Percentiles rank a stretch among this genome's conserved stretches.
phyloP scores from a whole-genome alignment of 2,888 invertebrate species.

The Stenotaenia linearis region DNA sequence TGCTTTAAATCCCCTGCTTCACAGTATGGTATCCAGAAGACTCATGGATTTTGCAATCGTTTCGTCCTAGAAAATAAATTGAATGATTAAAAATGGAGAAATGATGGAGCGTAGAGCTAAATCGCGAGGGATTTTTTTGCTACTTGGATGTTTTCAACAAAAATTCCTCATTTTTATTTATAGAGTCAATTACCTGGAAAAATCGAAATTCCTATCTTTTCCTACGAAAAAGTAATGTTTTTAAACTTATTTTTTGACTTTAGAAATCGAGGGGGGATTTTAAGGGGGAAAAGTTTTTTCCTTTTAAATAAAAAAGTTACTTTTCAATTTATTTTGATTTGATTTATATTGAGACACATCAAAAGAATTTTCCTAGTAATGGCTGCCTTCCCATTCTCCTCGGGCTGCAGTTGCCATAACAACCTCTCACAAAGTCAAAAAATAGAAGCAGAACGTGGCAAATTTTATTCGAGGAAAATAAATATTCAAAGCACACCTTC shows the following conservation, averaged over 20 bases:
- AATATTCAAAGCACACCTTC: slow-evolving; percentile 54
- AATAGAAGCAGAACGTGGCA: background rate
- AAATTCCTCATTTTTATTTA: background rate
- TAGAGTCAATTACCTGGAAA: background rate
- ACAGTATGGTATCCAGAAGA: slow-evolving; percentile 34
- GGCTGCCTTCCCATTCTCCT: no score
- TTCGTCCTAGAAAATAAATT: slow-evolving; percentile 34
- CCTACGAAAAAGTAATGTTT: background rate
- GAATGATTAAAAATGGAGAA: background rate
- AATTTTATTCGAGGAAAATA: background rate
- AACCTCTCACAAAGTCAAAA: background rate
- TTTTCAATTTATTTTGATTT: background rate
- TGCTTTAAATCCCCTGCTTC: slow-evolving; percentile 15
- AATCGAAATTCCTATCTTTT: background rate
- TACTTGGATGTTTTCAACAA: background rate
- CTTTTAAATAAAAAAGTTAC: background rate
- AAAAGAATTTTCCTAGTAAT: background rate
- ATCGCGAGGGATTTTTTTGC: background rate
- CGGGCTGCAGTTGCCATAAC: background rate
- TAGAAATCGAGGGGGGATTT: no score
- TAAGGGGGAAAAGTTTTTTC: background rate
- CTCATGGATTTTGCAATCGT: slow-evolving; percentile 36
- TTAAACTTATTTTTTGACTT: background rate
- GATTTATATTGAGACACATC: background rate
- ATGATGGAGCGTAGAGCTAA: background rate